phyloP scores from a whole-genome alignment of 2,888 invertebrate genomes.

The Xiphydria camelus region DNA sequence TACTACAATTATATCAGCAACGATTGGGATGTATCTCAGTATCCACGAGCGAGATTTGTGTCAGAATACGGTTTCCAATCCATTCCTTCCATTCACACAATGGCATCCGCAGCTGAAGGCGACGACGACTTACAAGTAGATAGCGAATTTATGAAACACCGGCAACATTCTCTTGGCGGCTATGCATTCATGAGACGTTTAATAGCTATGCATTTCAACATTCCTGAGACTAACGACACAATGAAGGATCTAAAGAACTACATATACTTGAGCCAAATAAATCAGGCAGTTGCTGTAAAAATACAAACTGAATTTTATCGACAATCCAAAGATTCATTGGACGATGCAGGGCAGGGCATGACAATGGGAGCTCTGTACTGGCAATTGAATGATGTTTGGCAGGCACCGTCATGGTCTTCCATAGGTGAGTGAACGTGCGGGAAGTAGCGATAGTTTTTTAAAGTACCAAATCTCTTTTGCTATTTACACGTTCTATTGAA shows the following conservation, averaged over 20 bases:
- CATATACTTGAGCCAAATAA: slow-evolving; percentile 85
- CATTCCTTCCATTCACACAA: slow-evolving; percentile 73
- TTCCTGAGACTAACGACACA: slow-evolving; percentile 61
- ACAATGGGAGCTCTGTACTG: slow-evolving; percentile 98
- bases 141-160: slow-evolving; percentile 70
- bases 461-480: slow-evolving; percentile 9
- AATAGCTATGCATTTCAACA: slow-evolving; percentile 66
- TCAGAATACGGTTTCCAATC: slow-evolving; percentile 98
- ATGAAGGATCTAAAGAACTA: slow-evolving; percentile 67
- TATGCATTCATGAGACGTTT: slow-evolving; percentile 66
- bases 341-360: slow-evolving; percentile 63
- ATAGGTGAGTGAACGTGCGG: slow-evolving; percentile 64
- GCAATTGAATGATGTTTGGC: slow-evolving; percentile 98
- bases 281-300: slow-evolving; percentile 87
- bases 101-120: slow-evolving; percentile 64
- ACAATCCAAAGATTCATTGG: slow-evolving; percentile 60
- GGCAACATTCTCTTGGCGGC: slow-evolving; percentile 87
- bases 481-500: too few relatives aligned
- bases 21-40: slow-evolving; percentile 78
- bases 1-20: slow-evolving; percentile 85
- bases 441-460: slow-evolving; percentile 5
- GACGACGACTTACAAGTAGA: slow-evolving; percentile 60
- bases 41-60: slow-evolving; percentile 82
- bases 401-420: slow-evolving; percentile 93
- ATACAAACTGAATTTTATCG: slow-evolving; percentile 84